These are phyloP conservation scores for Drosophila orosa DNA, from an alignment of 1,140 invertebrate genomes.

Conservation along the genomic window DNA sequence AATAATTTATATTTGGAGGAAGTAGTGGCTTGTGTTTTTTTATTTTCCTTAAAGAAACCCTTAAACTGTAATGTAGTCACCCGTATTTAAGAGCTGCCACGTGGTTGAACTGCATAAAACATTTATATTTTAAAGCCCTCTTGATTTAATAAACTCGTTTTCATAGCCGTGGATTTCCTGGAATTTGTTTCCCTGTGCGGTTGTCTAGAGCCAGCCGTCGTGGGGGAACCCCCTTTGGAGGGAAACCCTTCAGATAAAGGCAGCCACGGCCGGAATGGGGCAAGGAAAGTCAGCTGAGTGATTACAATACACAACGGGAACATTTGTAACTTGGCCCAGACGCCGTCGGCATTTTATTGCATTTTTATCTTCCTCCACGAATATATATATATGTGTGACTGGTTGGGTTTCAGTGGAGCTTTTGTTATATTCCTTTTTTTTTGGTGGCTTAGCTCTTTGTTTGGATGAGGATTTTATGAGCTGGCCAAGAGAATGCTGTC, in stretches of 20 bases:
- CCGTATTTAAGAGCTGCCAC: neutral
- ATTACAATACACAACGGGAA: slow-evolving; percentile 52
- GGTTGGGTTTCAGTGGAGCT: slow-evolving; percentile 11
- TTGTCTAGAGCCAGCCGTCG: slow-evolving; percentile 5
- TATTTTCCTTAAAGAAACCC: neutral
- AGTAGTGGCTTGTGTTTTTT: neutral
- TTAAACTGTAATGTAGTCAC: neutral
- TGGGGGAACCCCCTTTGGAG: slow-evolving; percentile 6
- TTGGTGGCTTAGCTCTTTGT: slow-evolving; percentile 31
- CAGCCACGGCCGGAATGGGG: neutral
- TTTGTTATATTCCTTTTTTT: slow-evolving; percentile 31
- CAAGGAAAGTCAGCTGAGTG: slow-evolving; percentile 40
- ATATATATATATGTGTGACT: neutral
- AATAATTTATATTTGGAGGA: neutral
- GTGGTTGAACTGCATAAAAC: slow-evolving; percentile 1
- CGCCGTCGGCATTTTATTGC: slow-evolving; percentile 56
- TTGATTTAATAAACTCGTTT: slow-evolving; percentile 19
- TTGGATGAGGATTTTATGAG: slow-evolving; percentile 45
- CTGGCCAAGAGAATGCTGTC: slow-evolving; percentile 17
- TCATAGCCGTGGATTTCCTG: slow-evolving; percentile 7
- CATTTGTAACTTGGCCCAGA: slow-evolving; percentile 50
- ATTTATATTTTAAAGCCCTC: slow-evolving; percentile 12
- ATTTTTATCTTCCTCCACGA: slow-evolving; percentile 53
- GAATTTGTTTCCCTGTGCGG: slow-evolving; percentile 10
- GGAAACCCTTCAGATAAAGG: slow-evolving; percentile 2